Conservation (phyloP, 2,797 vertebrate species). For the Sciurus carolinensis region DNA sequence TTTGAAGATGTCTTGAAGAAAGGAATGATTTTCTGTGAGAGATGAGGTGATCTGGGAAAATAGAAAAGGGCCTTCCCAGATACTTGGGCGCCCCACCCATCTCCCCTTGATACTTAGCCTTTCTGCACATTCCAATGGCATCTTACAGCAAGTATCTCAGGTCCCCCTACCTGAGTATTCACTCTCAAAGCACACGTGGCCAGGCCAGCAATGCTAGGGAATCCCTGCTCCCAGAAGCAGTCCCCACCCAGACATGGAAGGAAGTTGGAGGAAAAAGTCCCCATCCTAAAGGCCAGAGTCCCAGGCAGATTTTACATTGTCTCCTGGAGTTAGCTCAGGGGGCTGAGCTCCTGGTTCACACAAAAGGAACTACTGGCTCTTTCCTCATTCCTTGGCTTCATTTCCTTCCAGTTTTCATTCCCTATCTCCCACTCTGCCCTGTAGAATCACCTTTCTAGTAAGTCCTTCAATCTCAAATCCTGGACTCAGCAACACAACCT, state of each 20-base stretch:
- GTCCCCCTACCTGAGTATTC: not conserved
- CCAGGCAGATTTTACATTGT: not conserved
- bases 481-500: not conserved
- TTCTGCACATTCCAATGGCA: not conserved
- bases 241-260: too few relatives aligned
- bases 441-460: not conserved
- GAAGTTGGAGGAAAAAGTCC: too few relatives aligned
- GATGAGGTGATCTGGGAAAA: not conserved
- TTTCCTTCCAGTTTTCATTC: not conserved
- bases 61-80: not conserved
- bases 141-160: not conserved
- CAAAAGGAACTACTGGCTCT: not conserved
- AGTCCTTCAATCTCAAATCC: not conserved
- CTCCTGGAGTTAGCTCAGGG: not conserved
- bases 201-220: too few relatives aligned
- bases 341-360: not conserved
- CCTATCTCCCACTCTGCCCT: not conserved
- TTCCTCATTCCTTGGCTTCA: not conserved
- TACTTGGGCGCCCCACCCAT: not conserved
- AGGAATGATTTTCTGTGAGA: not conserved
- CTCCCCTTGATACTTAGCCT: not conserved
- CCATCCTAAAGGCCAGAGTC: not conserved
- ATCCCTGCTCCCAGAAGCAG: too few relatives aligned
- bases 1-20: not conserved
- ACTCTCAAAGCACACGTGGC: not conserved